phyloP scores from a whole-genome alignment of 2,888 invertebrate genomes.

The Ennomos erosarius region DNA sequence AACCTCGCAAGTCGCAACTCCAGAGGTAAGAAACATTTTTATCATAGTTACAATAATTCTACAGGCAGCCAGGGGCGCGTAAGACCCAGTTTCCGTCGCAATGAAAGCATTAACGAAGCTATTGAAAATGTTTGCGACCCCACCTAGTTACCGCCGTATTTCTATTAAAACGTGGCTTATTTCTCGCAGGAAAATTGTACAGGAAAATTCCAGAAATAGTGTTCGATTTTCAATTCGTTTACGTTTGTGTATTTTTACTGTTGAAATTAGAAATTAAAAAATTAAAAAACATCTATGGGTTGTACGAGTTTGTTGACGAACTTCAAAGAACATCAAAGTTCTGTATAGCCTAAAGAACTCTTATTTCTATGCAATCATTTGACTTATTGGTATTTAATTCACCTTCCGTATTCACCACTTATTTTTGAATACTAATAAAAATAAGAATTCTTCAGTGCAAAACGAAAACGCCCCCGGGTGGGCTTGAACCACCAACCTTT shows the following conservation, averaged over 20 bases:
- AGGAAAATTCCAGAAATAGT: conserved; percentile 21
- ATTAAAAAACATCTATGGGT: no score
- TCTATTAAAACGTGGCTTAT: conserved; percentile 40
- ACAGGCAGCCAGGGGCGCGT: conserved; percentile 43
- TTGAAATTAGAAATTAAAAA: conserved; percentile 9
- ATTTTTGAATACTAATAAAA: no score
- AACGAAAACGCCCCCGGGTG: conserved; percentile 93
- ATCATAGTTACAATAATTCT: conserved; percentile 47
- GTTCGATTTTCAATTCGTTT: conserved; percentile 16
- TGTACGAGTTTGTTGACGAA: no score
- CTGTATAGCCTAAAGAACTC: no score
- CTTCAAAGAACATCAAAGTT: no score
- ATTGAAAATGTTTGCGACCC: conserved; percentile 60
- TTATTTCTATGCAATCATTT: no score
- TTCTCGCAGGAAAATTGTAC: conserved; percentile 33
- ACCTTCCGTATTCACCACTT: no score
- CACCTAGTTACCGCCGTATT: conserved; percentile 47
- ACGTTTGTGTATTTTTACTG: conserved; percentile 6
- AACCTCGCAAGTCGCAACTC: conserved; percentile 9
- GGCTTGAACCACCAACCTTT: conserved; percentile 99
- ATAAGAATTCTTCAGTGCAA: no score
- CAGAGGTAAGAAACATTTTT: conserved; percentile 52
- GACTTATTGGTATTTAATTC: no score
- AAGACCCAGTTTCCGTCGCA: conserved; percentile 53
- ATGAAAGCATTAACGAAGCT: conserved; percentile 62